phyloP scores from a whole-genome alignment of 2,797 vertebrate genomes.

The Xiphophorus birchmanni region DNA sequence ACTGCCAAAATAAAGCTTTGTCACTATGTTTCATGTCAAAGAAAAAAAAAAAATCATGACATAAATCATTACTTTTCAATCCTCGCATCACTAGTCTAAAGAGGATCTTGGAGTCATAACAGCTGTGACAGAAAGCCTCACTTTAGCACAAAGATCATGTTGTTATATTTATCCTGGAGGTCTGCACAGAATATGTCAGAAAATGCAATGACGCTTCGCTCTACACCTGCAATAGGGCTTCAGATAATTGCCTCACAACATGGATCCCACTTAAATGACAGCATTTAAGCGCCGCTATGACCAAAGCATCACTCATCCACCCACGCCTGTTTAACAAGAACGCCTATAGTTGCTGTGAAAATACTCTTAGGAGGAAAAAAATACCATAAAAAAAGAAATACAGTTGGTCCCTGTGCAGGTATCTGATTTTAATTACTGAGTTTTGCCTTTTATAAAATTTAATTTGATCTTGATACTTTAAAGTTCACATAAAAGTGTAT shows the following conservation, averaged over 20 bases:
- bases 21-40: not conserved
- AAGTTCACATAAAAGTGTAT: not conserved
- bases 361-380: constrained; percentile 1
- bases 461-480: not conserved
- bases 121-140: constrained; percentile 15
- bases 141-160: constrained; percentile 33
- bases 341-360: constrained; percentile 29
- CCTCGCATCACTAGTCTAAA: constrained; percentile 19
- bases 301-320: constrained; percentile 43
- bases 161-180: constrained; percentile 34
- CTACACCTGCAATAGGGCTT: constrained; percentile 47
- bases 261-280: constrained; percentile 46
- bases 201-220: constrained; percentile 34
- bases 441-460: constrained; percentile 9
- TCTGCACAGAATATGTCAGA: constrained; percentile 27
- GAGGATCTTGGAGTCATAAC: constrained; percentile 6
- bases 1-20: constrained; percentile 3
- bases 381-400: constrained; percentile 1
- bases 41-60: not conserved
- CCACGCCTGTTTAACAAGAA: constrained; percentile 14
- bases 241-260: constrained; percentile 58
- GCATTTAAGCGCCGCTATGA: constrained; percentile 48
- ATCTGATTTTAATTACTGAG: not conserved
- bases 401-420: constrained; percentile 14
- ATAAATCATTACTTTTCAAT: constrained; percentile 5